Base-by-base conservation (phyloP, 2,888 invertebrate species). In the Nasonovia ribisnigri region DNA sequence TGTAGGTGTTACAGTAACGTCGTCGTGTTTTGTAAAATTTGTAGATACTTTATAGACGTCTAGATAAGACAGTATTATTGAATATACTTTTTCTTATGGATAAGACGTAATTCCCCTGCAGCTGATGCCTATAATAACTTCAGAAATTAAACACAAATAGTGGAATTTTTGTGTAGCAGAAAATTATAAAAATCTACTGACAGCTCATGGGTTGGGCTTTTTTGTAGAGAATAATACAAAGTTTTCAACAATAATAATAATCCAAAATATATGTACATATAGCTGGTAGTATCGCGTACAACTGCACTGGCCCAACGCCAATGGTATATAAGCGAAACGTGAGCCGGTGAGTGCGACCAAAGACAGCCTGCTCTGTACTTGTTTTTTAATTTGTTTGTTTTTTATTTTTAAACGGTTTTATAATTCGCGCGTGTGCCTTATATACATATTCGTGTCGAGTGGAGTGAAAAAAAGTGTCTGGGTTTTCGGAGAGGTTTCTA, bases 401-500 rank as follows among this genome's bases (percentile, higher is more conserved):
- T 36, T 51, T 48, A 16, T 48, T 90, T 91, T 26, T 11, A 43
- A 57, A 86, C 13, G 26, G 24, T 60, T 77, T 77, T 77, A 20
- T 77, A 77, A 36, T 77, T 77, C 77, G 20, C 36, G 77, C 20
- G 20, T 42, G 36, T 77, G 13, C 77, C 77, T 3, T 48, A 24
- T 16, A 20, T 20, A 91, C n/a, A 57, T 86, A 57, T 87, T 29
- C 36, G 92, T 60, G 48, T 26, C 36, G 92, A 92, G 87, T 86
- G 46, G 54, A 84, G 54, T 46, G 86, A 46, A 46, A 57, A 91
- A 57, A 48, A 86, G 29, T 36, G 60, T 60, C 46, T 13, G 57
- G 5, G 48, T 67, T 92, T 87, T 87, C 92, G 60, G 26, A 60
- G 86, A 60, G 60, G 60, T 92, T 92, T 92, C 67, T 88, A 92